Conservation (phyloP, 2,113 vertebrate genomes). For the Uria aalge region DNA sequence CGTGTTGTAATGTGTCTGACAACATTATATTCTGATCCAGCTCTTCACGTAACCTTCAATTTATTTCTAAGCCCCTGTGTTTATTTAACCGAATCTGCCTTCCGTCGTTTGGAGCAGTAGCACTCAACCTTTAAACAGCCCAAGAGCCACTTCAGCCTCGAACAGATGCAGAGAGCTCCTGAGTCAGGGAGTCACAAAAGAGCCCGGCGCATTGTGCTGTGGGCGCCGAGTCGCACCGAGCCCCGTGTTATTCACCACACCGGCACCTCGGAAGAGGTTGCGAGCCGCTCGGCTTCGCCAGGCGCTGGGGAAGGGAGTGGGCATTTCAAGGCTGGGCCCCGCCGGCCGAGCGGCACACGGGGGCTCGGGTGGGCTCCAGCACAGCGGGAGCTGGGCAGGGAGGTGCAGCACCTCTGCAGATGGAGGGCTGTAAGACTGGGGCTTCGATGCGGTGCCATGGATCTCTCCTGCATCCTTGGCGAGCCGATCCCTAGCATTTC, state of each 20-base stretch:
- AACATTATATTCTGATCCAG: conserved; percentile 63
- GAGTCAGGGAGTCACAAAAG: conserved; percentile 46
- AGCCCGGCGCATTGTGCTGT: background rate
- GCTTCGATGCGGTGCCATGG: rapidly evolving
- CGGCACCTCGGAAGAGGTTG: background rate
- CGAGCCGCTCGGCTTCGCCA: rapidly evolving
- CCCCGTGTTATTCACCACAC: background rate
- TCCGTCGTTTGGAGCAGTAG: conserved; percentile 19
- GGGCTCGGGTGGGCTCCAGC: background rate
- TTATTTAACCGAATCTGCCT: conserved; percentile 70
- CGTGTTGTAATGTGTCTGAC: background rate
- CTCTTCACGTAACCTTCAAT: conserved; percentile 38
- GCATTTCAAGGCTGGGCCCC: background rate
- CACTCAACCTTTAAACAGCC: conserved; percentile 69
- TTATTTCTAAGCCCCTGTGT: conserved; percentile 66
- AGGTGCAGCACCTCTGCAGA: background rate
- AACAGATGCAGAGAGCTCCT: conserved; percentile 53
- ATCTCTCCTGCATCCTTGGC: rapidly evolving
- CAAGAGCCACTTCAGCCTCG: conserved; percentile 69
- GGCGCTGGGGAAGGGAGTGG: rapidly evolving
- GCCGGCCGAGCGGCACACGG: rapidly evolving
- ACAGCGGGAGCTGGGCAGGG: background rate
- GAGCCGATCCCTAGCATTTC: rapidly evolving
- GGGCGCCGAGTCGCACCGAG: background rate
- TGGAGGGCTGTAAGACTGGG: background rate